Base-by-base conservation (phyloP, 1,140 invertebrate species). In the Eufriesea mexicana region DNA sequence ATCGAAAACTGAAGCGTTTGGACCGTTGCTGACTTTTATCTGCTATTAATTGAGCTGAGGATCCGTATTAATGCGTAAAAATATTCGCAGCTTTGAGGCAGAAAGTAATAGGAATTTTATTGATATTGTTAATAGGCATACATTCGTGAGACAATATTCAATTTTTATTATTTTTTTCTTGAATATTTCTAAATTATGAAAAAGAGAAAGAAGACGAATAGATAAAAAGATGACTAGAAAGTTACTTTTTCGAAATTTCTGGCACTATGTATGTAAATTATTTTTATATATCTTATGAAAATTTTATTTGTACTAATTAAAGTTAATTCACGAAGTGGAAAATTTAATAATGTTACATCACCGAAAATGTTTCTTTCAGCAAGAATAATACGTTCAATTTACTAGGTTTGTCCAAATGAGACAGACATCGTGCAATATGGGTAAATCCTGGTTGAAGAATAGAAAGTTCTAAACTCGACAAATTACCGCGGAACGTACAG, bases 401-500 rank as follows among this genome's bases (percentile, higher is more conserved):
- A 20, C 35, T 28, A n/a, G 23, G 20, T 70, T 70, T 70, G 16
- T 47, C 5, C 8, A 6, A 70, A 49, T 5, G 2, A 42, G 62
- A 45, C 12, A 16, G n/a, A 51, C 9, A 51, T 23, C 35, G 16
- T 51, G 10, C 28, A 28, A 35, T 18, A 25, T 55, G 10, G 6
- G 28, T 72, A 74, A 74, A 74, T 59, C 23, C 55, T 25, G 23
- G 55, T 25, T 45, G 28, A 74, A 45, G 72, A 74, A 47, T 47
- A 25, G 55, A 61, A 62, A 61, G 55, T 74, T 74, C 25, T 20
- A 10, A 45, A 25, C 25, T 35, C 25, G 47, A 51, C 25, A 14
- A 51, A 25, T 54, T 35, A 35, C 51, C 28, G 70, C 16, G 70
- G 35, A 72, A 74, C 42, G 16, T 74, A 74, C 55, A 74, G 73